These are phyloP conservation scores for Megalopta genalis DNA, from an alignment of 1,140 invertebrate species.

Conservation along the genomic window DNA sequence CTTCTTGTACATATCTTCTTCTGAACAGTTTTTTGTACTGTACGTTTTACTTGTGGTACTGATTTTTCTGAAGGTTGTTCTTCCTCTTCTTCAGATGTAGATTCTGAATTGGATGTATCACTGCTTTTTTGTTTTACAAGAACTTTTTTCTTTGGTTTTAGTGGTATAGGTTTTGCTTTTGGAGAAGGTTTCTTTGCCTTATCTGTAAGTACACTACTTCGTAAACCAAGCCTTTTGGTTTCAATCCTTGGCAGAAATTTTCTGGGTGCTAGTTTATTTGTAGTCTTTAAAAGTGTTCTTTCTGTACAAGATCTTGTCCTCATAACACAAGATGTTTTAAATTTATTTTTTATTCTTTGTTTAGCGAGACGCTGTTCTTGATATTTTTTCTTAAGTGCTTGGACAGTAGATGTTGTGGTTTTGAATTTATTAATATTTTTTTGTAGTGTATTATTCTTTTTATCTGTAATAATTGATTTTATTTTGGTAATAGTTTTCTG, in stretches of 20 bases:
- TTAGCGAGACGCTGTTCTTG: conserved; percentile 84
- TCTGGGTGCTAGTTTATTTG: conserved; percentile 61
- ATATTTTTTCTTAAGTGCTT: conserved; percentile 84
- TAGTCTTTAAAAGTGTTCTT: conserved; percentile 61
- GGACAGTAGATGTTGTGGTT: conserved; percentile 78
- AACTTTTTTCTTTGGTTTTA: conserved; percentile 62
- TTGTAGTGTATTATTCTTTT: conserved; percentile 63
- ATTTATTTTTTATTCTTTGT: conserved; percentile 75
- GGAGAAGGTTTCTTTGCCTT: conserved; percentile 53
- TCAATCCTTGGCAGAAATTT: conserved; percentile 70
- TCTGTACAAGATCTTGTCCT: conserved; percentile 74
- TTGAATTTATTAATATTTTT: conserved; percentile 71
- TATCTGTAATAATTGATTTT: conserved; percentile 60
- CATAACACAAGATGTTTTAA: conserved; percentile 73
- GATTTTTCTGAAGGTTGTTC: conserved; percentile 53
- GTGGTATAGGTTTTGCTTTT: conserved; percentile 44
- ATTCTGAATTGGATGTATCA: conserved; percentile 70
- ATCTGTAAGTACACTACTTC: conserved; percentile 69
- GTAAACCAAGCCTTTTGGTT: conserved; percentile 71
- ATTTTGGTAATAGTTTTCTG: conserved; percentile 62
- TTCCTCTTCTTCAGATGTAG: conserved; percentile 76
- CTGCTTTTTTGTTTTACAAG: conserved; percentile 58
- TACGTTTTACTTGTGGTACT: conserved; percentile 53
- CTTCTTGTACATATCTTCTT: conserved; percentile 71
- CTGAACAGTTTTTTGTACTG: conserved; percentile 56